Conservation (phyloP, 2,113 vertebrate genomes). For the Leucosticte australis region DNA sequence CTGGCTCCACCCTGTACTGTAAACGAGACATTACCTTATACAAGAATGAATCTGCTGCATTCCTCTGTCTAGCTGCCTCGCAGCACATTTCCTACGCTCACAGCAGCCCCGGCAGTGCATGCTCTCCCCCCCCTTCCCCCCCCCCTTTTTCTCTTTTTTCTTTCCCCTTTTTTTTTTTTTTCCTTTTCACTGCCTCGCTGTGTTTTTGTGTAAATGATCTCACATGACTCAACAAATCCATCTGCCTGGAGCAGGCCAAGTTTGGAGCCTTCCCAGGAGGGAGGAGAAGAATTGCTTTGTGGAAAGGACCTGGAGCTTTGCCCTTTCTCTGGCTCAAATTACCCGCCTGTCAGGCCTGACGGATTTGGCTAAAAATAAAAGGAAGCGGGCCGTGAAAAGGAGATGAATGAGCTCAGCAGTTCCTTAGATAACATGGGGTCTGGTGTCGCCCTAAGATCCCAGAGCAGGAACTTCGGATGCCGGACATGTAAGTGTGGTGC, state of each 20-base stretch:
- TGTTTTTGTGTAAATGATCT: conserved; percentile 92
- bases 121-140: conserved; percentile 50
- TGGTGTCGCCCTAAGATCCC: conserved; percentile 71
- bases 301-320: conserved; percentile 84
- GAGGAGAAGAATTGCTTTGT: conserved; percentile 87
- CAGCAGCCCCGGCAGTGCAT: conserved; percentile 54
- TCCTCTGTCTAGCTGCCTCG: conserved; percentile 81
- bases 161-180: background rate
- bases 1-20: conserved; percentile 80
- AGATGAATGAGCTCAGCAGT: conserved; percentile 86
- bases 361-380: conserved; percentile 96
- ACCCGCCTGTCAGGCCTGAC: conserved; percentile 90
- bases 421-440: conserved; percentile 76
- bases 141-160: background rate
- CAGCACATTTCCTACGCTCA: conserved; percentile 77
- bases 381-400: conserved; percentile 84
- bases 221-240: conserved; percentile 98
- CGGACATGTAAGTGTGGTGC: background rate
- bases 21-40: conserved; percentile 96
- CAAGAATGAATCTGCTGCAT: conserved; percentile 83
- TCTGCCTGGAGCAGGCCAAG: conserved; percentile 81
- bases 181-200: conserved; percentile 74
- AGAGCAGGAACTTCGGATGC: conserved; percentile 74
- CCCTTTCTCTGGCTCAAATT: conserved; percentile 88
- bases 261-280: conserved; percentile 84